phyloP scores from a whole-genome alignment of 2,888 invertebrate species.

The Heliconius sara region DNA sequence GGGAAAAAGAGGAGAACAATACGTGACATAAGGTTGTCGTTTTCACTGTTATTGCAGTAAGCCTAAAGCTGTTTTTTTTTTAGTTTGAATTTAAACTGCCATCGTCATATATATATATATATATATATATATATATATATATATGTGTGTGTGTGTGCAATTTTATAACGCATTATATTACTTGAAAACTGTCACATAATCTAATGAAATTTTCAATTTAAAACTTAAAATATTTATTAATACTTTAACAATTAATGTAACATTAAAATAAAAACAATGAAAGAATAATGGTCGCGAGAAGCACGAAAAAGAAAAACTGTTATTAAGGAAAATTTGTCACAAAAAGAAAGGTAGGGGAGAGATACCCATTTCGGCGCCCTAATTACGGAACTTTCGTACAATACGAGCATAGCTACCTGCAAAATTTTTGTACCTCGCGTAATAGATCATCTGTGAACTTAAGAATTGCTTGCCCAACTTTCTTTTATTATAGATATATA shows the following conservation, averaged over 20 bases:
- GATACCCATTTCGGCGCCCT: slow-evolving; percentile 49
- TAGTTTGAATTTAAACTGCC: not conserved
- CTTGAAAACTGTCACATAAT: not conserved
- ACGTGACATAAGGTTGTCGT: not conserved
- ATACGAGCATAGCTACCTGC: slow-evolving; percentile 47
- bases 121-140: not conserved
- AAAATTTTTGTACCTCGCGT: slow-evolving; percentile 47
- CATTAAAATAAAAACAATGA: slow-evolving; percentile 46
- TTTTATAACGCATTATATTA: not conserved
- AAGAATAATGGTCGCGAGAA: slow-evolving; percentile 43
- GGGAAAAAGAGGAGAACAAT: too few relatives aligned
- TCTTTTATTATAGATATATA: slow-evolving; percentile 37
- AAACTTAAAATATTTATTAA: slow-evolving; percentile 18
- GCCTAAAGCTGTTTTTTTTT: not conserved
- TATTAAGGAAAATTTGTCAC: slow-evolving; percentile 49
- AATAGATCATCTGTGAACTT: slow-evolving; percentile 49
- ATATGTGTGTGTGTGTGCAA: too few relatives aligned
- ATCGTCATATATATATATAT: not conserved
- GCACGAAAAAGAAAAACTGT: slow-evolving; percentile 46
- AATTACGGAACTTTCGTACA: slow-evolving; percentile 50
- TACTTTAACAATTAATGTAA: slow-evolving; percentile 35
- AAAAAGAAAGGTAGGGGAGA: slow-evolving; percentile 48
- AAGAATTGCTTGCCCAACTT: slow-evolving; percentile 46
- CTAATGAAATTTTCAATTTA: not conserved
- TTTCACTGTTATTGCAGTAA: not conserved